Evolutionary conservation across 2,888 invertebrate species (phyloP).

Genomic region (Oscheius myriophilus): DNA sequence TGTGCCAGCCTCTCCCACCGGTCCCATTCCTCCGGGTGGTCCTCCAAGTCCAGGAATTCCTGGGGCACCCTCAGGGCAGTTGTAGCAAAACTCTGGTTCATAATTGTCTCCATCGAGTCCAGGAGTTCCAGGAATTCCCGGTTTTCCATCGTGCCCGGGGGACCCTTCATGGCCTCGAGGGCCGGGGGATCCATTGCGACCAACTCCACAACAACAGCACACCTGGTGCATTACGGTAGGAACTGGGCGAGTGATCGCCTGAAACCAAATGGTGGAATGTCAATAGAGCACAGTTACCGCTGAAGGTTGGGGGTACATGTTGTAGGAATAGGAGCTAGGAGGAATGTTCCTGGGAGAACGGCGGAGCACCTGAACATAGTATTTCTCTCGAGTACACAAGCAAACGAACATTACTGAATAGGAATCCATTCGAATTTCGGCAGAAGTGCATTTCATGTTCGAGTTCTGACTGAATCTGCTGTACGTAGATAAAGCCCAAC

Average conservation of each 20-base stretch:
- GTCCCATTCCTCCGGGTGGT: background rate
- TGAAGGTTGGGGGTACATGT: too few species aligned
- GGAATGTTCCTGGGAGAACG: too few species aligned
- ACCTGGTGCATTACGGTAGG: background rate
- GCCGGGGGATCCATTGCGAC: conserved; percentile 1
- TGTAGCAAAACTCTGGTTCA: conserved; percentile 14
- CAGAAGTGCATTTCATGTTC: conserved; percentile 9
- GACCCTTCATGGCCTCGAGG: conserved; percentile 1
- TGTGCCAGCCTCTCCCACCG: conserved; percentile 4
- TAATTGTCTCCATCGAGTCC: conserved; percentile 8
- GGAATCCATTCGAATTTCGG: background rate
- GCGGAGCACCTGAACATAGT: too few species aligned
- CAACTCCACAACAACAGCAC: conserved; percentile 16
- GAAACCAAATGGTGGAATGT: too few species aligned
- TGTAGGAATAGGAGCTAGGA: too few species aligned
- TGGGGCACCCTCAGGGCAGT: conserved; percentile 14
- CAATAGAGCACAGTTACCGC: too few species aligned
- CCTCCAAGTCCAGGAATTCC: conserved; percentile 2
- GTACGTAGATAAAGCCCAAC: background rate
- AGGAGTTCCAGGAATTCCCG: conserved; percentile 9
- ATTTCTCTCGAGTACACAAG: too few species aligned
- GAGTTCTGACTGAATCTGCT: background rate
- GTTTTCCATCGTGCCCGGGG: conserved; percentile 10
- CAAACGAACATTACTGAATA: too few species aligned
- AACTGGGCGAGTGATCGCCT: too few species aligned